Conservation (phyloP, 2,113 vertebrate species). For the Sinocyclocheilus rhinocerous region DNA sequence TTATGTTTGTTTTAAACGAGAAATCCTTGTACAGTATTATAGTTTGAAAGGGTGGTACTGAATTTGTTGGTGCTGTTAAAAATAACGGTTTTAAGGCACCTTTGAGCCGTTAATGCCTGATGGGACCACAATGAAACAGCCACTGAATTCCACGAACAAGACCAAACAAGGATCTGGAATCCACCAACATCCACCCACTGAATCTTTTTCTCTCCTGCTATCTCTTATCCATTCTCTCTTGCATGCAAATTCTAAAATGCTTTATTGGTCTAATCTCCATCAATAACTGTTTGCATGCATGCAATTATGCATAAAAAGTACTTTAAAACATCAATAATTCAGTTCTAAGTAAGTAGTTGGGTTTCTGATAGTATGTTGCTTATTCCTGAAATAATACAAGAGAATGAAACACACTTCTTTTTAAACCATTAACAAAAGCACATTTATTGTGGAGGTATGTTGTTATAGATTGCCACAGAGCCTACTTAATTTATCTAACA, state of each 20-base stretch:
- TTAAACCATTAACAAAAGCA: too few species aligned
- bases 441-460: too few species aligned
- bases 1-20: background rate
- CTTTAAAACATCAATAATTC: too few species aligned
- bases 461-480: too few species aligned
- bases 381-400: too few species aligned
- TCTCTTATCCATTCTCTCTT: background rate
- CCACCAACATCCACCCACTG: slow-evolving; percentile 49
- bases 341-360: too few species aligned
- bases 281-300: too few species aligned
- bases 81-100: slow-evolving; percentile 49
- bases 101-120: slow-evolving; percentile 49
- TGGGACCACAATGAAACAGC: slow-evolving; percentile 54
- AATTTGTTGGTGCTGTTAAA: background rate
- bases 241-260: background rate
- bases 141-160: slow-evolving; percentile 78
- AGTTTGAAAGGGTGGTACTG: background rate
- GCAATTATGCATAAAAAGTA: too few species aligned
- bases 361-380: too few species aligned
- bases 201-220: background rate
- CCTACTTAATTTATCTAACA: too few species aligned
- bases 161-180: slow-evolving; percentile 78
- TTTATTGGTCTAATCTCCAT: background rate
- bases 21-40: background rate
- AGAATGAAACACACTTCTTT: too few species aligned